Base-by-base conservation (phyloP, 2,888 invertebrate species). In the Eupithecia tripunctaria region DNA sequence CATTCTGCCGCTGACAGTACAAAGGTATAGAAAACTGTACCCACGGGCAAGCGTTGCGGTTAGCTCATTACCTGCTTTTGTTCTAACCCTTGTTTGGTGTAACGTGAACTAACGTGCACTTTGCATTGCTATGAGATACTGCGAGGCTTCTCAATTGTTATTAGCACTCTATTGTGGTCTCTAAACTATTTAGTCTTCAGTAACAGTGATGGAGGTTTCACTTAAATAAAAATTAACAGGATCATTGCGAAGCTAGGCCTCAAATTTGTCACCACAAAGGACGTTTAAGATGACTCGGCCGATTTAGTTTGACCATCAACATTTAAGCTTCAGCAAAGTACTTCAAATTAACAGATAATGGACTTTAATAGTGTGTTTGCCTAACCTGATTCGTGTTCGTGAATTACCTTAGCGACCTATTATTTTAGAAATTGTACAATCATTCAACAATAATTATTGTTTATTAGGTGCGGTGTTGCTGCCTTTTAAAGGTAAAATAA, bases 11-110 rank as follows among this genome's bases (percentile, higher is more conserved):
- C 32, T 63, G 51, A 67, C 41, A 67, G 60, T 71, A 71, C 71
- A 78, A 63, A 69, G 71, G 74, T 71, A 74, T 56, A 69, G 56
- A 74, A 65, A 65, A 65, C 27, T 71, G 62, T 73, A 71, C 73
- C 72, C 69, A 64, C 32, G 68, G 62, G 74, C 70, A 62, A 12
- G 41, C 63, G 67, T 74, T 78, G 71, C 47, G 78, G 79, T 76
- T 76, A 74, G 75, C 76, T 82, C 76, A 80, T 80, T 80, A 79
- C 73, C 68, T 76, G 71, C 71, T 80, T 81, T 76, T 77, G 70
- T 82, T 79, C 76, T 70, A 68, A 29, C 27, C 10, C n/a, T 32
- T 32, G n/a, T 36, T 63, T 63, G n/a, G 62, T 32, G 12, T 63
- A 32, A 36, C 62, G 10, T 63, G 36, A 18, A 62, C 32, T 62